Base-by-base conservation (phyloP, 2,797 vertebrate species). In the Anableps anableps region DNA sequence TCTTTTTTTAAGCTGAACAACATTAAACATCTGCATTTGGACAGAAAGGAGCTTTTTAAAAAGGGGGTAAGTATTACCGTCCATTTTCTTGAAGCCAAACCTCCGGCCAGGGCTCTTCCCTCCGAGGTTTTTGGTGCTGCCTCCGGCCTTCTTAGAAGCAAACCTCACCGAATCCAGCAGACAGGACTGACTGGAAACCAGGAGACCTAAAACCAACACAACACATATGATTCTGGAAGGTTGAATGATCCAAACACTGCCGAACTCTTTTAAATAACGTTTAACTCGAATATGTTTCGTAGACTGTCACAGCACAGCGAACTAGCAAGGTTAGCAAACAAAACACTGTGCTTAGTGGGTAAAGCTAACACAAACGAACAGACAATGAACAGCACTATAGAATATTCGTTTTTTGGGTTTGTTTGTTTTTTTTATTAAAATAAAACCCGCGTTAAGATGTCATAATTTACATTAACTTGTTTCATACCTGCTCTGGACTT, bases 131-230 rank as follows among this genome's bases (percentile, higher is more conserved):
- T 96, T 99, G 4, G 94, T 93, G 91, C 96, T 97, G n/a, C 96
- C 94, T 1, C 97, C 97, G 0, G 91, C 53, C 89, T 99, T 99
- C 90, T 99, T 99, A 8, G 97, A 97, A 0, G 98, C 97, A 19
- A 91, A 95, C 90, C 98, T 96, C 83, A 95, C 72, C 0, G 92
- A 90, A 68, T 93, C 84, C 31, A 95, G 83, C 4, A 94, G 76
- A 48, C 51, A 81, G 0, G 88, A 78, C 9, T 90, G 93, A 29
- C 64, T 68, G 5, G 95, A 53, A 0, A 83, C 60, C 45, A 96
- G 72, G 31, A 94, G 72, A 81, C 90, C 93, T 96, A 80, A 81
- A 84, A 85, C 1, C 64, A 92, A 62, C 41, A 74, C 66, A 23
- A 78, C 21, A 34, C 0, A 75, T 17, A 3, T 1, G 0, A 29